phyloP scores from a whole-genome alignment of 2,888 invertebrate genomes.

The Philopedon plagiatum region DNA sequence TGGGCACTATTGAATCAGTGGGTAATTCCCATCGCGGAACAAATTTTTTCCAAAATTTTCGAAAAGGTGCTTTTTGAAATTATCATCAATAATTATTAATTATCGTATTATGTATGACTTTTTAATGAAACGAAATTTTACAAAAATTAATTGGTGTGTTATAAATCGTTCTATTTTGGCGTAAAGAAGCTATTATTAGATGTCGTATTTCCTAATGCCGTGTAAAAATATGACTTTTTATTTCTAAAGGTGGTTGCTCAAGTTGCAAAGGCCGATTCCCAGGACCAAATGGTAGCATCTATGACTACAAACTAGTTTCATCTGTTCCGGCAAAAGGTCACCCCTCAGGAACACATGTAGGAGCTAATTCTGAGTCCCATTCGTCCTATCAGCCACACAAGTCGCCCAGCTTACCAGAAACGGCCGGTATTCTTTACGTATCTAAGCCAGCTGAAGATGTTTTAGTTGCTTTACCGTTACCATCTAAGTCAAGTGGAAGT shows the following conservation, averaged over 20 bases:
- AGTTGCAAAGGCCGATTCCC: slow-evolving; percentile 55
- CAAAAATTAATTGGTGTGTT: too few relatives aligned
- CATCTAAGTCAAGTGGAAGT: slow-evolving; percentile 21
- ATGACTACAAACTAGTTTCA: slow-evolving; percentile 54
- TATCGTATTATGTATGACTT: too few relatives aligned
- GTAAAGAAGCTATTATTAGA: too few relatives aligned
- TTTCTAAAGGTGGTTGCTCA: slow-evolving; percentile 33
- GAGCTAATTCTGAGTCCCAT: slow-evolving; percentile 1
- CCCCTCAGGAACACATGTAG: slow-evolving; percentile 20
- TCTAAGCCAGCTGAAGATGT: slow-evolving; percentile 50
- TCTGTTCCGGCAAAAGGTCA: slow-evolving; percentile 30
- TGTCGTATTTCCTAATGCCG: too few relatives aligned
- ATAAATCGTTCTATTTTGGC: too few relatives aligned
- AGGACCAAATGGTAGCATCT: slow-evolving; percentile 57
- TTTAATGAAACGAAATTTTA: too few relatives aligned
- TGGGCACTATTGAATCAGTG: too few relatives aligned
- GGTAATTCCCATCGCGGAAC: too few relatives aligned
- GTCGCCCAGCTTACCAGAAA: slow-evolving; percentile 40
- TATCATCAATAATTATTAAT: too few relatives aligned
- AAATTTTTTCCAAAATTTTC: too few relatives aligned
- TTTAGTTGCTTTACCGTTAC: not conserved
- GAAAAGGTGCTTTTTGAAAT: too few relatives aligned
- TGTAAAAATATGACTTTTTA: not conserved
- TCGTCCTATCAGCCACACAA: slow-evolving; percentile 4
- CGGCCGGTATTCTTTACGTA: slow-evolving; percentile 51